Base-by-base conservation (phyloP, 2,113 vertebrate species). In the Panthera uncia region DNA sequence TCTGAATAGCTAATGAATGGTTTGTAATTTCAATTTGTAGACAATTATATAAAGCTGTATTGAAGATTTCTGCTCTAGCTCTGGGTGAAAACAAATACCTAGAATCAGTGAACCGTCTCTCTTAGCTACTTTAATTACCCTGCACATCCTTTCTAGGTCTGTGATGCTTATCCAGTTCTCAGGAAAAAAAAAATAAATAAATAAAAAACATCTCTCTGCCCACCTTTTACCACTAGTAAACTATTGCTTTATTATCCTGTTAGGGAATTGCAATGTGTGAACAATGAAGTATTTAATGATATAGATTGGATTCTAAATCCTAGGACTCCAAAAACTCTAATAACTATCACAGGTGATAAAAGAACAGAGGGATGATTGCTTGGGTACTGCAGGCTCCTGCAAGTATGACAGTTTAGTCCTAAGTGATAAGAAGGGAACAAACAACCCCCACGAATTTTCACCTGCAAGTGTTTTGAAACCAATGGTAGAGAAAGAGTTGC, bases 111-210 rank as follows among this genome's bases (percentile, higher is more conserved):
- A 96, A 71, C 74, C 91, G 48, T 87, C 84, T 95, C 92, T 97
- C 80, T 83, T 29, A 38, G 87, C 71, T 94, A 83, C 92, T 98
- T 97, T 84, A 97, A 95, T 96, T 83, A 94, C 69, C 68, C 61
- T 96, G 88, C 98, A 96, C 38, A 68, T 15, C 33, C 9, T 74
- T 95, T 85, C 33, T 83, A 57, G 94, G 41, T 61, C 86, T 87
- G 91, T 65, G 92, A 96, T 5, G 81, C 74, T 66, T 83, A 97
- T 23, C 63, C 63, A 83, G 82, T 38, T 95, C 55, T 96, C 87
- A 83, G 31, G 80, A 85, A 38, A 83, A 10, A 95, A 95, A 89
- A 45, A 45, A 45, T 45, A 83, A 85, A 41, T 74, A 10, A 95
- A 95, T 27, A 92, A 94, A 76, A 45, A 97, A 93, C 78, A 96